These are phyloP conservation scores for Enteromius mattozi DNA, from an alignment of 2,797 vertebrate species.

Conservation along the genomic window DNA sequence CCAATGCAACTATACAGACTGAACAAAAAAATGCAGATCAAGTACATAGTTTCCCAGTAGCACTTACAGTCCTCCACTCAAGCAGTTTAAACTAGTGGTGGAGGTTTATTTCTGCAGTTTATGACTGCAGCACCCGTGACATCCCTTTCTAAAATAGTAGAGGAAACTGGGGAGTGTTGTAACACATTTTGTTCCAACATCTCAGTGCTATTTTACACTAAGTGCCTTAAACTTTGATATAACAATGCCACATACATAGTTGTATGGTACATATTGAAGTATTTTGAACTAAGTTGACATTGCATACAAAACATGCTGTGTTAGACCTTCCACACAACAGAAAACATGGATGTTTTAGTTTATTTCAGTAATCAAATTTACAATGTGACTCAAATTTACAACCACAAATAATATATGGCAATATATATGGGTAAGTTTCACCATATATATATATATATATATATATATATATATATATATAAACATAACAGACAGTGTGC, in stretches of 20 bases:
- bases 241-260: not conserved
- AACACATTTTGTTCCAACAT: constrained; percentile 3
- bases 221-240: not conserved
- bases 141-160: constrained; percentile 33
- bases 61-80: not conserved
- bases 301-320: not conserved
- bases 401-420: not conserved
- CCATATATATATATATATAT: too few relatives aligned
- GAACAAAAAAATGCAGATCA: not conserved
- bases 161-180: not conserved
- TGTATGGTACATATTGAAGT: not conserved
- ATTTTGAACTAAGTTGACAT: not conserved
- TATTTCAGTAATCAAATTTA: not conserved
- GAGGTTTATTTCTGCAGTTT: constrained; percentile 7
- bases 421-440: too few relatives aligned
- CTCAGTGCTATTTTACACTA: not conserved
- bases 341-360: not conserved
- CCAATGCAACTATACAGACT: not conserved
- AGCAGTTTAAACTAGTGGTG: not conserved
- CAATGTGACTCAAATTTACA: not conserved
- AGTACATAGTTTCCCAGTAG: not conserved
- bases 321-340: not conserved
- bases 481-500: not conserved
- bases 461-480: too few relatives aligned
- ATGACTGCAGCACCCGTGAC: constrained; percentile 12